phyloP scores from a whole-genome alignment of 2,113 vertebrate species.

The Azemiops feae region DNA sequence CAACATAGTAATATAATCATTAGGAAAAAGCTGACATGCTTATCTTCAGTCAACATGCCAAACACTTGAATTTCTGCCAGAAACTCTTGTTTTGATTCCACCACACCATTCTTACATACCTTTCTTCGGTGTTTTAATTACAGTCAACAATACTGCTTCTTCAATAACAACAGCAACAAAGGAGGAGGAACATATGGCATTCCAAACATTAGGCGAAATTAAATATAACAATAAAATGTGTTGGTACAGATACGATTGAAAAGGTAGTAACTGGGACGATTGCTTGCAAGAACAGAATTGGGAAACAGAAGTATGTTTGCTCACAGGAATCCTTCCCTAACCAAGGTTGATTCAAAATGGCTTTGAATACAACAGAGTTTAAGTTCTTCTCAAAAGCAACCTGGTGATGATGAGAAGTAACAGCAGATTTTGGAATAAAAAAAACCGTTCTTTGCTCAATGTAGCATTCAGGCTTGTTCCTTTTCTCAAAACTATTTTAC shows the following conservation, averaged over 20 bases:
- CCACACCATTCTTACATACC: background rate
- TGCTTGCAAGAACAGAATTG: background rate
- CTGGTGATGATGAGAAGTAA: background rate
- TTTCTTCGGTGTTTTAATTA: slow-evolving; percentile 1
- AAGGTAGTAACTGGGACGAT: background rate
- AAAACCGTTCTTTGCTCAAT: background rate
- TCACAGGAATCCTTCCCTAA: background rate
- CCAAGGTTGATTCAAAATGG: background rate
- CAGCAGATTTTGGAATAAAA: background rate
- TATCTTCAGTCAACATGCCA: slow-evolving; percentile 14
- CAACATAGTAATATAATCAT: background rate
- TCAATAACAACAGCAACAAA: background rate
- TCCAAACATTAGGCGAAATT: background rate
- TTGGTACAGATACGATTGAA: background rate
- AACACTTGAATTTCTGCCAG: background rate
- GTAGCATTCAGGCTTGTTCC: background rate
- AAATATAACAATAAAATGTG: background rate
- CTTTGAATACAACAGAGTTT: background rate
- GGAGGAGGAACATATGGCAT: background rate
- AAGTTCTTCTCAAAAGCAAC: background rate
- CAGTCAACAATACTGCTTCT: background rate
- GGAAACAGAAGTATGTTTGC: background rate
- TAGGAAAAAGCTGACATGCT: background rate
- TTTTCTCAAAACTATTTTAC: background rate
- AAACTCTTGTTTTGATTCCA: background rate